Percentiles rank a stretch among this genome's conserved stretches.
Conservation (phyloP, 2,888 invertebrate species). For the Eledone cirrhosa region DNA sequence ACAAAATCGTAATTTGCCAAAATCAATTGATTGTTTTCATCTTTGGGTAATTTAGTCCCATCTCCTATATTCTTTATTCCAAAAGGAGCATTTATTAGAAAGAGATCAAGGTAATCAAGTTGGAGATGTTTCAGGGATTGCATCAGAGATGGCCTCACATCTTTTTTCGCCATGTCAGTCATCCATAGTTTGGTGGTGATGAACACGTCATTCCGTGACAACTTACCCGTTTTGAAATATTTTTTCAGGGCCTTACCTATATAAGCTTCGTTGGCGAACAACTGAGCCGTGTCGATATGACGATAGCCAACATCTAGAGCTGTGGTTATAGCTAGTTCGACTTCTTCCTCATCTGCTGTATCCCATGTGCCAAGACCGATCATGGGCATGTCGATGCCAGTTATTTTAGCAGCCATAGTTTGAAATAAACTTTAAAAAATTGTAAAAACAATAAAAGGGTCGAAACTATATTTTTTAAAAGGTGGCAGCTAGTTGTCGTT, state of each 20-base stretch:
- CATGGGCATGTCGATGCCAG: slow-evolving; percentile 37
- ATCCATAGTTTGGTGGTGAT: slow-evolving; percentile 50
- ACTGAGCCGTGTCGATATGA: slow-evolving; percentile 53
- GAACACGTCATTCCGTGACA: slow-evolving; percentile 48
- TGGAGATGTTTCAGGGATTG: slow-evolving; percentile 48
- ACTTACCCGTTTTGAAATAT: slow-evolving; percentile 41
- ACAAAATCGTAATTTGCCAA: slow-evolving; percentile 42
- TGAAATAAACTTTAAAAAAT: no score
- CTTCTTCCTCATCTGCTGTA: slow-evolving; percentile 40
- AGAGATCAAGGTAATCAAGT: slow-evolving; percentile 47
- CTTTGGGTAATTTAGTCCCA: slow-evolving; percentile 37
- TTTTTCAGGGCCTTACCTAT: slow-evolving; percentile 46
- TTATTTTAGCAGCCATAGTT: no score
- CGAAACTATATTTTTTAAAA: no score
- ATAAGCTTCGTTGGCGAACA: slow-evolving; percentile 48
- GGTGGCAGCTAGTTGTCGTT: no score
- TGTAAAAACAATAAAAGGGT: no score
- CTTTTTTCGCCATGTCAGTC: slow-evolving; percentile 37
- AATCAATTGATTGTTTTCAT: slow-evolving; percentile 37
- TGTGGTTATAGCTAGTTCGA: slow-evolving; percentile 44
- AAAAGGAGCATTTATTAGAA: slow-evolving; percentile 56
- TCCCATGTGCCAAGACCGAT: slow-evolving; percentile 51
- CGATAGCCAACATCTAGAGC: slow-evolving; percentile 50
- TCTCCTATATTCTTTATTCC: slow-evolving; percentile 43
- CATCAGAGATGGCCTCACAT: slow-evolving; percentile 41